Evolutionary conservation across 92 coral and sea anemone species (phyloP).

Genomic region (Ricordea florida): DNA sequence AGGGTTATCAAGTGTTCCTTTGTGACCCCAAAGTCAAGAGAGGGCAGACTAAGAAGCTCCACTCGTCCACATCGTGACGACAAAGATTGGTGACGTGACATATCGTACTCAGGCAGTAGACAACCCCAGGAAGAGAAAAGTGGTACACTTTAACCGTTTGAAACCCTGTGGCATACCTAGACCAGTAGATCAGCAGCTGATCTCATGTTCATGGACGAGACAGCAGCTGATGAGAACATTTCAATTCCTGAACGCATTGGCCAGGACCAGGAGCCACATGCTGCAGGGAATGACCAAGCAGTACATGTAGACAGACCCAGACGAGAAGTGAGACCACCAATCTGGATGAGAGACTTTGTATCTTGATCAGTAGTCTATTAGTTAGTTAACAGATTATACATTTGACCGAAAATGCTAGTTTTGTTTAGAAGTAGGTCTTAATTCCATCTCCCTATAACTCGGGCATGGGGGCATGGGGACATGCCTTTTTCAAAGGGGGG

Average conservation of each 20-base stretch:
- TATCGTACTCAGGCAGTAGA: neutral
- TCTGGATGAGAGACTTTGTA: too few species aligned
- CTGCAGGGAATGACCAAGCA: neutral
- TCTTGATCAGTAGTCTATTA: too few species aligned
- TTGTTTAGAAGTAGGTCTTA: neutral
- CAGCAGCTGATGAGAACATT: neutral
- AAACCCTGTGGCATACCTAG: neutral
- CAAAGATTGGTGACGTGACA: neutral
- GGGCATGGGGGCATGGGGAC: neutral
- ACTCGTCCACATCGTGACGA: neutral
- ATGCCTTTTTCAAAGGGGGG: neutral
- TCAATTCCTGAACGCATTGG: neutral
- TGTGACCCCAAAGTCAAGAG: conserved; percentile 2
- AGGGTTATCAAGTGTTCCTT: conserved; percentile 26
- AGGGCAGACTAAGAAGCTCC: conserved; percentile 20
- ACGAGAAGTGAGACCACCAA: neutral
- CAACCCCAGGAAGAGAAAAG: neutral
- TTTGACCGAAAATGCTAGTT: neutral
- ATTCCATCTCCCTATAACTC: neutral
- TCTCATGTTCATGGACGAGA: neutral
- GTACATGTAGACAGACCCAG: neutral
- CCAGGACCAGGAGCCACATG: neutral
- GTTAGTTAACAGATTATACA: too few species aligned
- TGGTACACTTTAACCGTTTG: conserved; percentile 30
- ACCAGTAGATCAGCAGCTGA: neutral